A percentile compares a stretch with the other conserved stretches of the same genome.
These are phyloP conservation scores for Circaetus gallicus DNA, from an alignment of 2,113 vertebrate species.

Conservation along the genomic window DNA sequence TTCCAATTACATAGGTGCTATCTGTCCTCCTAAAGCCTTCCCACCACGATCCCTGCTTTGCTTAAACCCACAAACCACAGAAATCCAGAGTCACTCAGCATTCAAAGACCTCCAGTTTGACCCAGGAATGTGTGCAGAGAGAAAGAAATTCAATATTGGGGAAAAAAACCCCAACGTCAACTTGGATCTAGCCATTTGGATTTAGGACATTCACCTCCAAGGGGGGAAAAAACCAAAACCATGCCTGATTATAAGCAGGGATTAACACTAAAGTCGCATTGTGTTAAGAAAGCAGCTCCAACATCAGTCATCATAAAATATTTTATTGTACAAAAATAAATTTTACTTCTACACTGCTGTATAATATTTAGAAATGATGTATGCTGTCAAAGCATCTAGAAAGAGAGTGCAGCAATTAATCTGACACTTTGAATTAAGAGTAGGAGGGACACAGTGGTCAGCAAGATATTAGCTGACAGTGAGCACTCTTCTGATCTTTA, in stretches of 20 bases:
- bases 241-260: accelerated
- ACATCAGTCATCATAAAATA: not conserved
- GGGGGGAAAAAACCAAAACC: accelerated
- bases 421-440: not conserved
- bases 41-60: not conserved
- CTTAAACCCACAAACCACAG: not conserved
- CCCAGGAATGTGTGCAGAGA: not conserved
- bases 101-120: not conserved
- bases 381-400: accelerated
- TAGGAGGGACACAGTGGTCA: not conserved
- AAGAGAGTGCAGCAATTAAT: not conserved
- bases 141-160: not conserved
- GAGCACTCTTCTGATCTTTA: not conserved
- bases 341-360: not conserved
- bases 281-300: not conserved
- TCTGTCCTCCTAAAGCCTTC: not conserved
- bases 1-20: not conserved
- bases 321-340: constrained; percentile 32
- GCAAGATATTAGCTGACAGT: accelerated
- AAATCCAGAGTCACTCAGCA: not conserved
- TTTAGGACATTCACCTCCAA: not conserved
- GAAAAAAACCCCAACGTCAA: accelerated
- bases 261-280: not conserved
- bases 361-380: not conserved
- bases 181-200: not conserved